Base-by-base conservation (phyloP, 1,140 invertebrate genomes). In the Limonius californicus region DNA sequence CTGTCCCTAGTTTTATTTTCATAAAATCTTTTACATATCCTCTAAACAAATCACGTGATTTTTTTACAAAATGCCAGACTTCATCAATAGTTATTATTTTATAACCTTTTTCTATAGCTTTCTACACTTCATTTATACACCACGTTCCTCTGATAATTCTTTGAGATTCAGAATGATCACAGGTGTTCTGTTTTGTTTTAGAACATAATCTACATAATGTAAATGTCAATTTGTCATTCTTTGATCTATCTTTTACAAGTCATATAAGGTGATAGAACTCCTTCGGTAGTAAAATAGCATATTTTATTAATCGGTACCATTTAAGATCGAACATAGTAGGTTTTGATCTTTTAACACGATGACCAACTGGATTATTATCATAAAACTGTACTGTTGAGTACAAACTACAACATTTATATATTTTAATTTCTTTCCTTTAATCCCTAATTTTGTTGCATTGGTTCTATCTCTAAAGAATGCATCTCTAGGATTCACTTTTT, bases 1-100 rank as follows among this genome's bases (percentile, higher is more conserved):
- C 45, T 58, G 39, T 59, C 23, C 50, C 57, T 59, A 59, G 20
- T 30, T 59, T 59, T 47, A 59, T 59, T 50, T 59, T 59, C 57
- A 59, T 59, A 59, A 59, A 59, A 18, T 18, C 43, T 42, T 59
- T 59, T 30, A n/a, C 43, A 50, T 59, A 59, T 59, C 39, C 57
- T 20, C 45, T 58, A 50, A 59, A 59, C 23, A 59, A 59, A 59
- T 59, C n/a, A 47, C 16, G 30, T 18, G 42, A 59, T 59, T 59
- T 59, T 45, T 32, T 50, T 50, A 16, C n/a, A 58, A 58, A 58
- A 43, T 58, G 32, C 56, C 56, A 58, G 21, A 58, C 56, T 57
- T 57, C 30, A 57, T 57, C 56, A 58, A 58, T 58, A 42, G 7
- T 43, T 58, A 43, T 58, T 58, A 58, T 58, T 58, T 58, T 58